Evolutionary conservation across 1,140 invertebrate genomes (phyloP).

Genomic region (Panagrolaimus sp.): DNA sequence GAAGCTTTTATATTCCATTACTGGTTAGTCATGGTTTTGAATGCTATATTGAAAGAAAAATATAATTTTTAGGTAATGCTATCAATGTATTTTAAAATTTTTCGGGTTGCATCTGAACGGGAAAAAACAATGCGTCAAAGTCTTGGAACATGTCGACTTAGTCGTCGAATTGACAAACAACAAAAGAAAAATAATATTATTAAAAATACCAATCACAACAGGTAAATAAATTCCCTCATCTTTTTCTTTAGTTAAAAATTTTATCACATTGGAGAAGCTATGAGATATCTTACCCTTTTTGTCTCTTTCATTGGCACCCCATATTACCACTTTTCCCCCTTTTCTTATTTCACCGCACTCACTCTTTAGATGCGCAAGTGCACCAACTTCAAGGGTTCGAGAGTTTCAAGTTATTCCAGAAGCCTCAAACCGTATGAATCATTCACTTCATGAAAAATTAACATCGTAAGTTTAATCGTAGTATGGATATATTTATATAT

Average conservation of each 20-base stretch:
- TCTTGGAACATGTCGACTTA: constrained; percentile 53
- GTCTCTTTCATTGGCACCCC: neutral
- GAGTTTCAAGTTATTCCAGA: constrained; percentile 26
- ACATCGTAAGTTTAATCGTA: constrained; percentile 1
- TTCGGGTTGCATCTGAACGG: constrained; percentile 56
- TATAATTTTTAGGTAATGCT: constrained; percentile 48
- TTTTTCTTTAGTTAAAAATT: constrained; percentile 6
- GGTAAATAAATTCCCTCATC: constrained; percentile 6
- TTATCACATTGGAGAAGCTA: neutral
- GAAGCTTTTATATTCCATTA: constrained; percentile 56
- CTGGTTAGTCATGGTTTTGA: constrained; percentile 36
- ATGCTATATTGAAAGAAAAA: neutral
- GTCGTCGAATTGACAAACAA: constrained; percentile 52
- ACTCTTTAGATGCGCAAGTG: constrained; percentile 47
- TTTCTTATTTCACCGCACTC: constrained; percentile 2
- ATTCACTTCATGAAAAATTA: constrained; percentile 22
- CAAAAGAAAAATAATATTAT: constrained; percentile 32
- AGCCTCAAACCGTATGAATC: constrained; percentile 1
- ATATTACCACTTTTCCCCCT: neutral
- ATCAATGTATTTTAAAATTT: constrained; percentile 58
- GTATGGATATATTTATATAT: no score
- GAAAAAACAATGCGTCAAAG: constrained; percentile 54
- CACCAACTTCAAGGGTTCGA: constrained; percentile 38
- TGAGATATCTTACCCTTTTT: no score
- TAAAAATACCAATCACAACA: constrained; percentile 41